Percentiles rank a stretch among this genome's conserved stretches.
These are phyloP conservation scores for Epizoanthus illoricatus DNA, from an alignment of 92 coral and sea anemone species.

Conservation along the genomic window DNA sequence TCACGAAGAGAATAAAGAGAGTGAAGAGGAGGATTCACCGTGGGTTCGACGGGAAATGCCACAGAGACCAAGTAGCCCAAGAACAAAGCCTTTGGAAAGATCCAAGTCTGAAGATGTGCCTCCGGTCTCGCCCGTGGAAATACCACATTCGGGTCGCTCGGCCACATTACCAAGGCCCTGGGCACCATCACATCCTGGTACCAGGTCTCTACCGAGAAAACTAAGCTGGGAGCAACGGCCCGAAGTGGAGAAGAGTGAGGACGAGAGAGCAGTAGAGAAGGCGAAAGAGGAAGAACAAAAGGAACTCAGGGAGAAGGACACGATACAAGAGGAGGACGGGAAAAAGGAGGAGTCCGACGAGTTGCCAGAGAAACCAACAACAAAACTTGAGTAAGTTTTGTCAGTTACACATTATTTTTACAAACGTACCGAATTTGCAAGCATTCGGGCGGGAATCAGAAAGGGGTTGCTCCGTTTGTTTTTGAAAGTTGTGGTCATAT, in stretches of 20 bases:
- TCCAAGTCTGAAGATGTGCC: constrained; percentile 27
- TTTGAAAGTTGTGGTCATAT: too few relatives aligned
- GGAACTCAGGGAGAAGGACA: neutral
- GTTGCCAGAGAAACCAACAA: constrained; percentile 18
- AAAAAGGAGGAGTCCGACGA: neutral
- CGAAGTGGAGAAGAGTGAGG: neutral
- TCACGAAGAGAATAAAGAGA: constrained; percentile 13
- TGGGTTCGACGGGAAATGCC: constrained; percentile 63
- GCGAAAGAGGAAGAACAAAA: neutral
- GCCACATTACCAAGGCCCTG: constrained; percentile 86
- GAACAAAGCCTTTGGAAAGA: constrained; percentile 30
- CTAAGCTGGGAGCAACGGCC: constrained; percentile 62
- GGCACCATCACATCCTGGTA: constrained; percentile 63
- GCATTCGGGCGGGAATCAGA: neutral
- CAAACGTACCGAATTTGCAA: neutral
- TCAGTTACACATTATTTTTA: neutral
- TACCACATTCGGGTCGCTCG: constrained; percentile 56
- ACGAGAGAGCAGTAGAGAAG: constrained; percentile 2
- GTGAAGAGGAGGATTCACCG: constrained; percentile 40
- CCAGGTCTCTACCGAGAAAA: constrained; percentile 59
- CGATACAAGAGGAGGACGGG: neutral
- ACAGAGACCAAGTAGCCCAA: constrained; percentile 37
- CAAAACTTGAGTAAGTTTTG: constrained; percentile 38
- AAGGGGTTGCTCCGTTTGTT: too few relatives aligned
- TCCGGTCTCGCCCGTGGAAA: constrained; percentile 33